Evolutionary conservation across 2,797 vertebrate genomes (phyloP).

Genomic region (Cossypha polioptera): DNA sequence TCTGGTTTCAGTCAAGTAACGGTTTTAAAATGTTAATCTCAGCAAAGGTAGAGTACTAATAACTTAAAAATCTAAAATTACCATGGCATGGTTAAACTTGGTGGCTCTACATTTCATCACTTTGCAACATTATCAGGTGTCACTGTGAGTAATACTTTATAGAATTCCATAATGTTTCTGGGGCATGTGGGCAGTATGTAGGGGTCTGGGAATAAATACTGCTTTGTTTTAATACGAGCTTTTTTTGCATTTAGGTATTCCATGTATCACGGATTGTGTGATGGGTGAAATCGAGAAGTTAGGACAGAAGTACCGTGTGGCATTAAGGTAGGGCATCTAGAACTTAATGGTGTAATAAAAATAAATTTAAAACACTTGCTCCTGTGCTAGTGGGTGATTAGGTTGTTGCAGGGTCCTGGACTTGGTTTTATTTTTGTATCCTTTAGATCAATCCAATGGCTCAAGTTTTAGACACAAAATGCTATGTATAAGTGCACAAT

Average conservation of each 20-base stretch:
- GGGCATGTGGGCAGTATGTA: neutral
- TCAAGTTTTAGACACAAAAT: neutral
- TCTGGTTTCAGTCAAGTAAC: neutral
- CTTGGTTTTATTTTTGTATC: neutral
- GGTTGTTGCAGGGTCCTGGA: neutral
- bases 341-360: neutral
- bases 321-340: slow-evolving; percentile 82
- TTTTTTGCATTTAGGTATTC: slow-evolving; percentile 85
- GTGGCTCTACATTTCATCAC: neutral
- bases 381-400: neutral
- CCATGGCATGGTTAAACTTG: neutral
- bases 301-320: slow-evolving; percentile 96
- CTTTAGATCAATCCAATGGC: neutral
- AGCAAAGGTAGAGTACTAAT: neutral
- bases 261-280: slow-evolving; percentile 97
- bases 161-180: neutral
- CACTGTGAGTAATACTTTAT: neutral
- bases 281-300: slow-evolving; percentile 99
- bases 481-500: neutral
- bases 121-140: neutral
- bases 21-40: neutral
- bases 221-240: neutral
- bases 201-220: neutral
- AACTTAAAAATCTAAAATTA: neutral
- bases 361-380: neutral